Percentiles rank a stretch among this genome's conserved stretches.
These are phyloP conservation scores for Sphinx pinastri DNA, from an alignment of 2,888 invertebrate species.

Conservation along the genomic window DNA sequence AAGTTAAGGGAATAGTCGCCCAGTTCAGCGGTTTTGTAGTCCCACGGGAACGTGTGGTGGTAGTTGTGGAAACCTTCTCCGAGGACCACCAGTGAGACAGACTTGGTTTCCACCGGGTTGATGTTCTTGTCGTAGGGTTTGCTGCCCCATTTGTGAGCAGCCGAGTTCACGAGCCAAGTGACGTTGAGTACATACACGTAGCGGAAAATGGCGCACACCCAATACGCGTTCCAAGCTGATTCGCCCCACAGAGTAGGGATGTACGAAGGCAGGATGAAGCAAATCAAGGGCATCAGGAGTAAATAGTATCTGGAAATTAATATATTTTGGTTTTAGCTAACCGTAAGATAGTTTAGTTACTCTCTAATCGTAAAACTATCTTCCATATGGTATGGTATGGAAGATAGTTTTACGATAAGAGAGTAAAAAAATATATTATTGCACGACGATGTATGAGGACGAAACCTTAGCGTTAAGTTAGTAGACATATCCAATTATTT, in stretches of 20 bases:
- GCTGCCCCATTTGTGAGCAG: constrained; percentile 91
- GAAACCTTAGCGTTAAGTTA: no score
- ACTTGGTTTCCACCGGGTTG: constrained; percentile 87
- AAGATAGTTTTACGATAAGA: no score
- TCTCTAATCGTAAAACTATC: no score
- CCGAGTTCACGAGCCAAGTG: constrained; percentile 96
- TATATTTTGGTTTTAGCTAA: not conserved
- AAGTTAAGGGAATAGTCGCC: constrained; percentile 88
- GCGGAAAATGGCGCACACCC: constrained; percentile 88
- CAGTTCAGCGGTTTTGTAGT: constrained; percentile 92
- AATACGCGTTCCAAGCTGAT: constrained; percentile 85
- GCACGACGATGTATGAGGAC: no score
- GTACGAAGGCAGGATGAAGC: constrained; percentile 90
- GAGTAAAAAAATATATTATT: no score
- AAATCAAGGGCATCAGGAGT: constrained; percentile 87
- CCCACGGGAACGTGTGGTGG: constrained; percentile 93
- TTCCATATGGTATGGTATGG: no score
- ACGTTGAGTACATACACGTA: constrained; percentile 91
- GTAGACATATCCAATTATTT: no score
- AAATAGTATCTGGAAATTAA: constrained; percentile 86
- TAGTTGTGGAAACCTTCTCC: constrained; percentile 95
- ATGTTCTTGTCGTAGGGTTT: constrained; percentile 90
- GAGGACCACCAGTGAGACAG: constrained; percentile 86
- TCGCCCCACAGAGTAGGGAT: constrained; percentile 93
- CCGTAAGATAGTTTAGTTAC: no score